Conservation (phyloP, 2,888 invertebrate genomes). For the Keiferia lycopersicella region DNA sequence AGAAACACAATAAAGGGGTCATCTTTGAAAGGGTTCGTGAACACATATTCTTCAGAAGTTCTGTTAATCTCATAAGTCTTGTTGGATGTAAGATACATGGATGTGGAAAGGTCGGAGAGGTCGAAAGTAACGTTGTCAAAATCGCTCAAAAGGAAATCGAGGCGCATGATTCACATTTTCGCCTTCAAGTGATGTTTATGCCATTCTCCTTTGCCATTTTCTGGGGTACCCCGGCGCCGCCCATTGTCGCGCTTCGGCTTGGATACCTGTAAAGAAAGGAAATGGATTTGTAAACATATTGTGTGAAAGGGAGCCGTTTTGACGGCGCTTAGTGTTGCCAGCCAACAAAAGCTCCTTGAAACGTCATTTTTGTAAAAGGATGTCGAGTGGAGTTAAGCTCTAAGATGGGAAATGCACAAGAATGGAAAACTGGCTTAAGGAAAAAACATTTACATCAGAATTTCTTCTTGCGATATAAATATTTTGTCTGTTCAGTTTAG, state of each 20-base stretch:
- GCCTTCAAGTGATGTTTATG: constrained; percentile 54
- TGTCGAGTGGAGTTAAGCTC: background rate
- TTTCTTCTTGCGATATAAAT: background rate
- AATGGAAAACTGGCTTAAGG: background rate
- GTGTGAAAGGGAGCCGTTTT: background rate
- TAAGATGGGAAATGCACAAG: background rate
- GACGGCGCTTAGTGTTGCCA: background rate
- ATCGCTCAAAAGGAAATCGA: constrained; percentile 57
- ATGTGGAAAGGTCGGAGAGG: constrained; percentile 63
- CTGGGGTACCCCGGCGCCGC: background rate
- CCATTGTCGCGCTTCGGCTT: constrained; percentile 21
- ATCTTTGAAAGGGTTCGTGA: constrained; percentile 63
- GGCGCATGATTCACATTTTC: constrained; percentile 69
- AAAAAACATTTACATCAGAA: background rate
- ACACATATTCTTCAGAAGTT: constrained; percentile 62
- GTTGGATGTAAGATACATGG: constrained; percentile 75
- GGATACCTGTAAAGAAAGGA: constrained; percentile 21
- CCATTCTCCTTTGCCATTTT: constrained; percentile 44
- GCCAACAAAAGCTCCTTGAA: constrained; percentile 5
- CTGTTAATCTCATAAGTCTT: constrained; percentile 60
- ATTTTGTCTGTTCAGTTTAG: background rate
- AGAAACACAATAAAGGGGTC: constrained; percentile 81
- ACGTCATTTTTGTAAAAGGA: constrained; percentile 4
- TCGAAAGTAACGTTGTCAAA: constrained; percentile 62
- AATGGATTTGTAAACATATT: constrained; percentile 12